Base-by-base conservation (phyloP, 1,140 invertebrate species). In the Dysdera silvatica region DNA sequence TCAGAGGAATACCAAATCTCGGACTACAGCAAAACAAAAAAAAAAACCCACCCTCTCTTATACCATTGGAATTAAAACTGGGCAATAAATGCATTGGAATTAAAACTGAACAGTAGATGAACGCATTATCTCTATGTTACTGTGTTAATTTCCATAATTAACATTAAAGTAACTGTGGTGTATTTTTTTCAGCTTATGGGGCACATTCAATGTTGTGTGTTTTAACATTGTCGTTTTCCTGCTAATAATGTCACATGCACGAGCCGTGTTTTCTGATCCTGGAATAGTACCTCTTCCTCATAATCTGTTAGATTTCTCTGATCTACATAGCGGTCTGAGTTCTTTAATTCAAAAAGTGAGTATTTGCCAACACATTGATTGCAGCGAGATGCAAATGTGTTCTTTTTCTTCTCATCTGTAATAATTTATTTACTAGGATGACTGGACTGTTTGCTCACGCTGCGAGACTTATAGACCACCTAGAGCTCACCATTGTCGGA, bases 211-310 rank as follows among this genome's bases (percentile, higher is more conserved):
- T 77, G 85, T 88, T 7, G 79, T 91, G 16, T 71, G 85, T 35
- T 94, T 92, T 76, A 93, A 94, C 73, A 82, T 83, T 1, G 76
- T 92, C 20, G 78, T 93, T 57, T 84, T 91, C 70, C 74, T 93
- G 28, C 74, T 90, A 45, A 76, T 82, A 51, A 83, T 90, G 74
- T 82, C 89, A 12, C 91, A 94, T 69, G 43, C 88, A 10, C 82
- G 88, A 73, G 89, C 91, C 16, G 90, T 92, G 43, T 83, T 90
- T 66, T 89, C 87, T 52, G 91, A 95, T 80, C 91, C 91, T 33
- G 91, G 91, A 10, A 84, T 87, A 63, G 87, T 95, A 43, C 91
- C 90, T 18, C 76, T 94, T 56, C 87, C 89, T 10, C 83, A 84
- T 65, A 87, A 81, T 68, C 83, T 84, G 68, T 79, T 91, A 68